A percentile compares a stretch with the other conserved stretches of the same genome.
These are phyloP conservation scores for Anthoptus insignis DNA, from an alignment of 2,888 invertebrate genomes.

Conservation along the genomic window DNA sequence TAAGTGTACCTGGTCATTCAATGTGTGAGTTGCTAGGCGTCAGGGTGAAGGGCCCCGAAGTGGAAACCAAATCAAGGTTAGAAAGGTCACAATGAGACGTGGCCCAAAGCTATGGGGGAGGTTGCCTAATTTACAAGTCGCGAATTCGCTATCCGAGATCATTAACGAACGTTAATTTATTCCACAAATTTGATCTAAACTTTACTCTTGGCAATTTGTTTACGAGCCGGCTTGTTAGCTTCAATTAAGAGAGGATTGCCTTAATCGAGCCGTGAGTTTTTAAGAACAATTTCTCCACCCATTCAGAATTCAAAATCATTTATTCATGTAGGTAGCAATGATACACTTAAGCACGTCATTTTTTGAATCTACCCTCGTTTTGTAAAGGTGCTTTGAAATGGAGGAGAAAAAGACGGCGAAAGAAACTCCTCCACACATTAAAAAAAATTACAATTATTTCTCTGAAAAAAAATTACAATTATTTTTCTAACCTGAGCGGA, in stretches of 20 bases:
- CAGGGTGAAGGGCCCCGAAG: conserved; percentile 89
- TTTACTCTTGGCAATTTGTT: conserved; percentile 67
- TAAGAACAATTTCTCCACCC: too few species aligned
- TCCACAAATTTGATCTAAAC: conserved; percentile 56
- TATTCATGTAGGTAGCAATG: too few species aligned
- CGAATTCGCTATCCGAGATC: conserved; percentile 66
- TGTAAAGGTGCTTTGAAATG: too few species aligned
- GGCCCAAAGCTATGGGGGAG: conserved; percentile 86
- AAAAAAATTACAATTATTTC: too few species aligned
- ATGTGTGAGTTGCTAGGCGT: conserved; percentile 72
- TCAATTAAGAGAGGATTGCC: conserved; percentile 69
- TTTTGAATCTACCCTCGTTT: too few species aligned
- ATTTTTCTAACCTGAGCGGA: too few species aligned
- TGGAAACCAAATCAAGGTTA: conserved; percentile 95
- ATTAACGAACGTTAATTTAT: conserved; percentile 63
- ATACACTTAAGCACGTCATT: too few species aligned
- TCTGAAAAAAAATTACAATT: too few species aligned
- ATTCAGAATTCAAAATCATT: too few species aligned
- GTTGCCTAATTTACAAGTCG: conserved; percentile 64
- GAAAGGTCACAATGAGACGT: conserved; percentile 92
- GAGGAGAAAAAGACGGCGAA: too few species aligned
- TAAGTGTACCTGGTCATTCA: conserved; percentile 69
- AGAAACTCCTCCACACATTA: too few species aligned
- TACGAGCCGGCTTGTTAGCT: conserved; percentile 76
- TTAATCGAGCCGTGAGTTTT: conserved; percentile 87